phyloP scores from a whole-genome alignment of 1,140 invertebrate species.

The Brachionus paranguensis region DNA sequence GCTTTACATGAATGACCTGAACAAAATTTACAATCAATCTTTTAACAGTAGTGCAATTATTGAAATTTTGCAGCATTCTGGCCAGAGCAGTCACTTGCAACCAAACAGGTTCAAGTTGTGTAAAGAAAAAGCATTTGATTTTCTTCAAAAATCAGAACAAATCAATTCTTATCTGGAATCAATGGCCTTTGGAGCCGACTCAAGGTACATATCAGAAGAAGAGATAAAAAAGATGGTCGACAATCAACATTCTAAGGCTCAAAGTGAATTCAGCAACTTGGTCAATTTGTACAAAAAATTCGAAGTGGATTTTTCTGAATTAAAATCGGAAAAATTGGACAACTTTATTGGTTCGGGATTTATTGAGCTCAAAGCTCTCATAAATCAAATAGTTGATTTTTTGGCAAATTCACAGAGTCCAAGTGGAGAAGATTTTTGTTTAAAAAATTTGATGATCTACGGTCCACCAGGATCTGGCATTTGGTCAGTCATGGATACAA shows the following conservation, averaged over 20 bases:
- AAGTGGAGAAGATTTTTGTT: background rate
- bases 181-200: background rate
- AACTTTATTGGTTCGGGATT: background rate
- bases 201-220: background rate
- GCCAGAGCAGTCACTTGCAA: too few relatives aligned
- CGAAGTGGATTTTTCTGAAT: background rate
- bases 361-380: background rate
- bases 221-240: background rate
- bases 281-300: constrained; percentile 9
- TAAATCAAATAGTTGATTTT: background rate
- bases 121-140: constrained; percentile 30
- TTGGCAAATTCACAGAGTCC: background rate
- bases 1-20: constrained; percentile 6
- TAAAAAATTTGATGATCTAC: background rate
- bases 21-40: background rate
- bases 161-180: background rate
- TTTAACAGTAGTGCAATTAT: background rate
- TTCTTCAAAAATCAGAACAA: background rate
- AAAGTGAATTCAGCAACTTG: background rate
- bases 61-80: background rate
- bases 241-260: background rate
- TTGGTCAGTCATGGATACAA: background rate
- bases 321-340: background rate
- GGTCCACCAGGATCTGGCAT: background rate
- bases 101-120: background rate